Base-by-base conservation (phyloP, 2,797 vertebrate genomes). In the Netta rufina region DNA sequence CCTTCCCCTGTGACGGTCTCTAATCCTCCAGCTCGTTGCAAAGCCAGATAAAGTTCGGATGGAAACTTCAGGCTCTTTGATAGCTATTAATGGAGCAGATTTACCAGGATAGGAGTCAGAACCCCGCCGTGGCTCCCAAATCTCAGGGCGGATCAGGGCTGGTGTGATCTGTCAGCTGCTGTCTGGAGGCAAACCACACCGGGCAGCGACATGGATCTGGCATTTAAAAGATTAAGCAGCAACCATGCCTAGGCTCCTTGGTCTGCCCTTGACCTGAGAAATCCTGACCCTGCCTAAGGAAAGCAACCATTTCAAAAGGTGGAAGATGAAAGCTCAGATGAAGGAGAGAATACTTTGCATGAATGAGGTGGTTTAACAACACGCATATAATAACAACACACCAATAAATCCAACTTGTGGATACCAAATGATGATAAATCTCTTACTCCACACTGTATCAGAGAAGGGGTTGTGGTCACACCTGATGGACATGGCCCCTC, bases 1-100 rank as follows among this genome's bases (percentile, higher is more conserved):
- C 87, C 87, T 78, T 70, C 51, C 87, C 71, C 86, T 92, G 75
- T 3, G 1, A 89, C 28, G 2, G 66, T 3, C 47, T 74, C 79
- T 96, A 96, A 96, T 96, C 95, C 93, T 67, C 67, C 76, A 72
- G 92, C 91, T 95, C 62, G 58, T 47, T 77, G 91, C 95, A 97
- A 96, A 97, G 95, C 96, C 95, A 92, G 94, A 95, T 92, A 91
- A 94, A 95, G 94, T 95, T 95, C 15, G 0, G 65, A 92, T 96
- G 93, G 95, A 97, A 96, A 96, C 88, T 96, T 96, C 84, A 94
- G 79, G 93, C 91, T 95, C 89, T 96, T 93, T 93, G 88, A 92
- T 87, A 92, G 95, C 84, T 97, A 97, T 97, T 96, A 95, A 96
- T 96, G 92, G 96, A 95, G 85, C 79, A 95, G 92, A 93, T 96